These are phyloP conservation scores for Archilochus colubris DNA, from an alignment of 2,113 vertebrate species.

Conservation along the genomic window DNA sequence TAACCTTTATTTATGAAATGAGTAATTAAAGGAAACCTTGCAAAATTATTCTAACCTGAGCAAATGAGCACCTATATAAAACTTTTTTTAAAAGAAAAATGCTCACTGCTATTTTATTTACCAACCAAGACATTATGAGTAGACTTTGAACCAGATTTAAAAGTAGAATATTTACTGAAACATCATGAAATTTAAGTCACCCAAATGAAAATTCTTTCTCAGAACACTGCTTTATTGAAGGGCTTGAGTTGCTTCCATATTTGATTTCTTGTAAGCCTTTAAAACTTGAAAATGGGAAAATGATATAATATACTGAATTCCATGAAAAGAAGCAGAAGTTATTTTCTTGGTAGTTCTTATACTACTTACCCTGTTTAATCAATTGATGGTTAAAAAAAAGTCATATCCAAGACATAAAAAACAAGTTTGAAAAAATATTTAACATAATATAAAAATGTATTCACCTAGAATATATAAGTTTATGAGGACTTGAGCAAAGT, in stretches of 20 bases:
- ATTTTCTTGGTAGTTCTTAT: background rate
- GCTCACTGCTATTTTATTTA: background rate
- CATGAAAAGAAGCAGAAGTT: background rate
- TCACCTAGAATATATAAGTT: slow-evolving; percentile 56
- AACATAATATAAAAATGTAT: background rate
- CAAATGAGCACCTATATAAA: background rate
- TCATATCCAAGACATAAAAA: background rate
- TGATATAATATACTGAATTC: background rate
- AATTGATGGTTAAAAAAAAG: background rate
- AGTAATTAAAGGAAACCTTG: background rate
- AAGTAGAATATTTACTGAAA: slow-evolving; percentile 13
- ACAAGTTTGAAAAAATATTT: slow-evolving; percentile 11
- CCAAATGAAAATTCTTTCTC: background rate
- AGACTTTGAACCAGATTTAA: background rate
- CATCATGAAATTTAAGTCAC: background rate
- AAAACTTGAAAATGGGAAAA: slow-evolving; percentile 19
- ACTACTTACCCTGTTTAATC: background rate
- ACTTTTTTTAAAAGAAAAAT: background rate
- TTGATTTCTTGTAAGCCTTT: slow-evolving; percentile 22
- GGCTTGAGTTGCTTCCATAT: background rate
- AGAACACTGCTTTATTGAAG: background rate
- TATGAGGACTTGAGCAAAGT: slow-evolving; percentile 17
- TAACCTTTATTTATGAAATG: background rate
- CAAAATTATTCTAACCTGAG: background rate
- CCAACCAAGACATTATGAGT: background rate